Percentiles rank a stretch among this genome's conserved stretches.
phyloP scores from a whole-genome alignment of 2,113 vertebrate genomes.

The Haemorhous mexicanus region DNA sequence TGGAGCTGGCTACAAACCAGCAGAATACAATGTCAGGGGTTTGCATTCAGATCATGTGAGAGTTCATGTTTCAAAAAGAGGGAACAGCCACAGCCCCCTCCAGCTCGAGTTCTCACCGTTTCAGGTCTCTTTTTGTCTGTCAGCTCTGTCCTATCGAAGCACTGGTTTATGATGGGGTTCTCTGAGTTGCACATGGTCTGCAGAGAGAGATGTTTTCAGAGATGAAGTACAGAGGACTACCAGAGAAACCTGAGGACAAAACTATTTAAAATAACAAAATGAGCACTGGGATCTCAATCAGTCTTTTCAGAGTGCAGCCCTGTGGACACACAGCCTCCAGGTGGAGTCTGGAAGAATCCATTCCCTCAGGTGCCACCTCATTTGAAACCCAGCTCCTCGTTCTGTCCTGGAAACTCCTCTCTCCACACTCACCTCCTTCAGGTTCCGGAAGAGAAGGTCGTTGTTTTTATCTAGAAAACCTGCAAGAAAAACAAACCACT shows the following conservation, averaged over 20 bases:
- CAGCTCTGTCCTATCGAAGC: slow-evolving; percentile 89
- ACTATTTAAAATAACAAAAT: neutral
- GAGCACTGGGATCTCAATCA: neutral
- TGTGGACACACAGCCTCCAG: neutral
- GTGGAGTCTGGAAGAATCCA: neutral
- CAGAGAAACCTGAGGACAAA: neutral
- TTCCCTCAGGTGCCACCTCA: neutral
- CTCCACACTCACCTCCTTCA: slow-evolving; percentile 88
- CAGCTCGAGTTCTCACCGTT: slow-evolving; percentile 78
- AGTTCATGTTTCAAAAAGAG: neutral
- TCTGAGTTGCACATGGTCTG: slow-evolving; percentile 94
- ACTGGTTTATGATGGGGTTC: slow-evolving; percentile 91
- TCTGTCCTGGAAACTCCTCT: neutral
- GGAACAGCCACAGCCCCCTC: neutral
- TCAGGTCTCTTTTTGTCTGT: slow-evolving; percentile 96
- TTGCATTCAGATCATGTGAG: rapidly evolving
- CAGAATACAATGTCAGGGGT: neutral
- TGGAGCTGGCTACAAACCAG: neutral
- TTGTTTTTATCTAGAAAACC: slow-evolving; percentile 99
- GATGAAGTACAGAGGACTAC: neutral
- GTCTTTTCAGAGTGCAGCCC: neutral
- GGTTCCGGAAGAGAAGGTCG: slow-evolving; percentile 95
- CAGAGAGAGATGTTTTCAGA: neutral
- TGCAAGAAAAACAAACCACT: slow-evolving; percentile 56
- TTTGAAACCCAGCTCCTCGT: neutral